Evolutionary conservation across 2,888 invertebrate genomes (phyloP), one percentile per base, ranked within the genome.

Genomic region (Apodemia mormo): DNA sequence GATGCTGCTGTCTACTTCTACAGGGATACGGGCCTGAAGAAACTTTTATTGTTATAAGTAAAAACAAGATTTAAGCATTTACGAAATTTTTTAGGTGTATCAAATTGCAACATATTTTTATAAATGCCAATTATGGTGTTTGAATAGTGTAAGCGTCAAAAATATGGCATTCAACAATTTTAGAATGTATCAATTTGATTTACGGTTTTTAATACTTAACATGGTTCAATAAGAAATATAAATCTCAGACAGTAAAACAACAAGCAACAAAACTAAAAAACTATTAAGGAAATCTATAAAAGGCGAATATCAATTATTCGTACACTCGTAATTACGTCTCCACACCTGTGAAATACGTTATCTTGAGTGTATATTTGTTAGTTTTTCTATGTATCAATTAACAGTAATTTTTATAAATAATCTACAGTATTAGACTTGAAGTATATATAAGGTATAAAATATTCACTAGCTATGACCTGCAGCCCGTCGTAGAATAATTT

Each of bases 121-220:
- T 3, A 56, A 56, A 29, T 58, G 12, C 29, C 58, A 58, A 58
- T 58, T 30, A 58, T 30, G 30, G 29, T 12, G 9, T 12, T 58
- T 33, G 30, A 58, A 58, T 29, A 33, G 29, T 6, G 14, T 30
- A 58, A 58, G 33, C 10, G 5, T 10, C 9, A 10, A 30, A 58
- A 58, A 33, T 33, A 58, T 58, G 58, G 30, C 12, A 29, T 56
- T 58, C 5, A 30, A 58, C 30, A 58, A 12, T 61, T 33, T 33
- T 6, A 61, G 58, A 14, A 61, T 1, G 58, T 30, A 61, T 61
- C 33, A 61, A 61, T 61, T 61, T 61, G 58, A 61, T 61, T 33
- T 33, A 61, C 58, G 58, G 58, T 10, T 61, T 61, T 30, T 61
- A 33, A 61, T 33, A 61, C 58, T 61, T 61, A 14, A 49, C 45